These are phyloP conservation scores for Drosophila truncata DNA, from an alignment of 1,140 invertebrate genomes.

Conservation along the genomic window DNA sequence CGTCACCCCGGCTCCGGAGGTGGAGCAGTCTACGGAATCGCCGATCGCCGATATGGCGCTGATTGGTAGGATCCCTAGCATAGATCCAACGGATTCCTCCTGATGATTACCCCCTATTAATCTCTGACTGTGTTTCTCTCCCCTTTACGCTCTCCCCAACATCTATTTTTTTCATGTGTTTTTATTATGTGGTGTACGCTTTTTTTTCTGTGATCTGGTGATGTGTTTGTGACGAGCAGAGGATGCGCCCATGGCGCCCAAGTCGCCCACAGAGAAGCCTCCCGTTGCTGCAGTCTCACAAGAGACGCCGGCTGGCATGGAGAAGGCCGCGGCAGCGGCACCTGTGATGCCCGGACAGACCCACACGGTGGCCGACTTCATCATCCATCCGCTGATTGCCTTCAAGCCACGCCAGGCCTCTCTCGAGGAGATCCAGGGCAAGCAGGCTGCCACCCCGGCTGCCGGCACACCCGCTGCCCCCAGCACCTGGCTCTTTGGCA, in stretches of 20 bases:
- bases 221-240: constrained; percentile 18
- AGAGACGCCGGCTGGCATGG: not conserved
- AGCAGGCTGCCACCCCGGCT: constrained; percentile 52
- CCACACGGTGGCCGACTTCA: constrained; percentile 79
- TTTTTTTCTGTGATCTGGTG: constrained; percentile 41
- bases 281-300: constrained; percentile 21
- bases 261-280: constrained; percentile 67
- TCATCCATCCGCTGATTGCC: constrained; percentile 79
- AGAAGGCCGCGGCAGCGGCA: not conserved
- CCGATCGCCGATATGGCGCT: constrained; percentile 81
- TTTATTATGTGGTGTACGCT: constrained; percentile 29
- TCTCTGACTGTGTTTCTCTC: constrained; percentile 29
- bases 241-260: constrained; percentile 54
- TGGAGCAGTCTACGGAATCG: constrained; percentile 77
- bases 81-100: not conserved
- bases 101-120: constrained; percentile 5
- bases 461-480: constrained; percentile 27
- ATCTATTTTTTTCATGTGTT: constrained; percentile 47
- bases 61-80: constrained; percentile 68
- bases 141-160: not conserved
- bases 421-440: constrained; percentile 66
- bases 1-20: constrained; percentile 26
- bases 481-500: constrained; percentile 72
- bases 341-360: constrained; percentile 44
- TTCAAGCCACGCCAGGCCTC: constrained; percentile 72